Evolutionary conservation across 1,140 invertebrate genomes (phyloP).

Genomic region (Drosophila pseudoananassae): DNA sequence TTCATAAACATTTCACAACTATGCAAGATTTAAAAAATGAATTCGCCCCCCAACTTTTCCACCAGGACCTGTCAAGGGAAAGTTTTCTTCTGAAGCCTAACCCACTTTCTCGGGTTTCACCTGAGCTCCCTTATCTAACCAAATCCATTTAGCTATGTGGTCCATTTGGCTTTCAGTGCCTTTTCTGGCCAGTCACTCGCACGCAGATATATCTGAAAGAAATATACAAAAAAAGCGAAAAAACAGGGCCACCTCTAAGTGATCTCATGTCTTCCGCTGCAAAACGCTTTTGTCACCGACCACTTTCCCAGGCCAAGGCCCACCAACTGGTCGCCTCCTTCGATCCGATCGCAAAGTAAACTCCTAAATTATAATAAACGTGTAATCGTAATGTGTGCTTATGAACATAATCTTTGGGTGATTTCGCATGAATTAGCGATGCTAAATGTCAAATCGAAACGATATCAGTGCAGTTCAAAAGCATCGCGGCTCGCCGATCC

Average conservation of each 20-base stretch:
- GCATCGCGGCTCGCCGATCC: conserved; percentile 33
- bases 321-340: conserved; percentile 13
- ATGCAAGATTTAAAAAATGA: background rate
- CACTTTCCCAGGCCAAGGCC: conserved; percentile 26
- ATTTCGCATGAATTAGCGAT: conserved; percentile 82
- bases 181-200: conserved; percentile 26
- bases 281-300: conserved; percentile 37
- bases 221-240: conserved; percentile 1
- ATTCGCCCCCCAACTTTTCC: background rate
- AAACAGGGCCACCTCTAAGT: conserved; percentile 31
- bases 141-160: conserved; percentile 16
- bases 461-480: conserved; percentile 65
- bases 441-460: conserved; percentile 76
- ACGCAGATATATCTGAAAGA: conserved; percentile 1
- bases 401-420: conserved; percentile 80
- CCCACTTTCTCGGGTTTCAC: conserved; percentile 16
- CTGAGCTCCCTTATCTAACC: conserved; percentile 23
- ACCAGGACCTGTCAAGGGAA: background rate
- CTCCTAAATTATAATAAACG: conserved; percentile 84
- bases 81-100: background rate
- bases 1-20: background rate
- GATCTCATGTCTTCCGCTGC: conserved; percentile 13
- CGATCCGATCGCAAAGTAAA: conserved; percentile 44
- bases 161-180: conserved; percentile 10
- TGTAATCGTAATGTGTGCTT: conserved; percentile 83